A percentile compares a stretch with the other conserved stretches of the same genome.
Evolutionary conservation across 2,113 vertebrate species (phyloP).

Genomic region (Ictalurus punctatus): DNA sequence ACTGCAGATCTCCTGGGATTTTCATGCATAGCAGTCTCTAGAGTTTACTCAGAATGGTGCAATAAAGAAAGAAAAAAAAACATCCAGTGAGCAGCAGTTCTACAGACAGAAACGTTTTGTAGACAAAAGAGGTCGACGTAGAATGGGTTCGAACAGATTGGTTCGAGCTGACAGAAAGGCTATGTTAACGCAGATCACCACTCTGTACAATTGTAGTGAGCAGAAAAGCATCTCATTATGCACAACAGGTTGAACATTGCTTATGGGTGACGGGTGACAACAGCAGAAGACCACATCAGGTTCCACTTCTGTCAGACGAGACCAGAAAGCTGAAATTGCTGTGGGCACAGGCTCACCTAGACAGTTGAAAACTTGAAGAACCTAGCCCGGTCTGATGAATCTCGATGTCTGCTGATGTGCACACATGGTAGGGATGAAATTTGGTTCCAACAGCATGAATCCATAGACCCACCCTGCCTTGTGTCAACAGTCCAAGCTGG

Average conservation of each 20-base stretch:
- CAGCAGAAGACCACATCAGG: background rate
- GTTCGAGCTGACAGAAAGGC: background rate
- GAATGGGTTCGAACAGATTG: background rate
- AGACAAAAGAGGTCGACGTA: background rate
- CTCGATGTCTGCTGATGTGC: background rate
- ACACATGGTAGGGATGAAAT: background rate
- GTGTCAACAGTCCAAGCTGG: background rate
- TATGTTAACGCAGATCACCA: background rate
- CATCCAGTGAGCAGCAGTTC: background rate
- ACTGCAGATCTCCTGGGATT: background rate
- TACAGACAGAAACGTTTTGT: background rate
- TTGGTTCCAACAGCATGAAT: background rate
- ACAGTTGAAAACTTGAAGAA: background rate
- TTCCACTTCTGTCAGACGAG: background rate
- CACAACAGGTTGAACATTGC: background rate
- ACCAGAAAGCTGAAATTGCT: background rate
- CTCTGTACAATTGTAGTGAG: background rate
- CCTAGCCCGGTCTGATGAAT: background rate
- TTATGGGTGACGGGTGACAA: background rate
- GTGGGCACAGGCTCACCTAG: background rate
- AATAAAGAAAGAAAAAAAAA: background rate
- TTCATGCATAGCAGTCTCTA: background rate
- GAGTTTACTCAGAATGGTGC: background rate
- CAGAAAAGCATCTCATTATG: background rate
- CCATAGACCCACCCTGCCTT: background rate